A percentile compares a stretch with the other conserved stretches of the same genome.
These are phyloP conservation scores for Acropternis orthonyx DNA, from an alignment of 2,797 vertebrate genomes.

Conservation along the genomic window DNA sequence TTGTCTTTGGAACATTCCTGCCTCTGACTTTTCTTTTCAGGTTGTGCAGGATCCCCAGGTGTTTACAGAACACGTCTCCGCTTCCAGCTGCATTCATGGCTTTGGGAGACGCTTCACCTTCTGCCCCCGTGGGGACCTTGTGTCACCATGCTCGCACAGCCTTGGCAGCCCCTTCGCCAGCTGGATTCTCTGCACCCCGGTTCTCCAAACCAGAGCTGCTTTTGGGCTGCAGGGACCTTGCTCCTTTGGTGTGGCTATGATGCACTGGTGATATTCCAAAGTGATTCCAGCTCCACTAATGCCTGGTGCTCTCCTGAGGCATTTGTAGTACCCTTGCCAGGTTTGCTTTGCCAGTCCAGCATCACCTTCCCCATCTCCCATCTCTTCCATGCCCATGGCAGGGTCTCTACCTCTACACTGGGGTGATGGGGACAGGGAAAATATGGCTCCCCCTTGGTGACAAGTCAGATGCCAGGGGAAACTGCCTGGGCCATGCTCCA, in stretches of 20 bases:
- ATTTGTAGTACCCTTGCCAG: fast-evolving
- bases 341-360: neutral
- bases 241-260: neutral
- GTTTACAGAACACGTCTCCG: neutral
- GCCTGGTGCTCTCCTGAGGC: neutral
- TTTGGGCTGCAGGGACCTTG: neutral
- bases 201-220: neutral
- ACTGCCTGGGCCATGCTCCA: fast-evolving
- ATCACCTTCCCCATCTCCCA: neutral
- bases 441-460: neutral
- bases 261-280: fast-evolving
- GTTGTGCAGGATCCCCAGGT: neutral
- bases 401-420: neutral
- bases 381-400: neutral
- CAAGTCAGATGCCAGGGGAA: neutral
- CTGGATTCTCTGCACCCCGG: fast-evolving
- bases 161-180: neutral
- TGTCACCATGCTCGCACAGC: neutral
- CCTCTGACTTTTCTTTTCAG: neutral
- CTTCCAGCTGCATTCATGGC: neutral
- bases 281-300: neutral
- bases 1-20: neutral
- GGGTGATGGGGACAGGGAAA: neutral
- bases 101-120: neutral
- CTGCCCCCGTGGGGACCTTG: neutral